Base-by-base conservation (phyloP, 1,140 invertebrate species). In the Lasioglossum albipes region DNA sequence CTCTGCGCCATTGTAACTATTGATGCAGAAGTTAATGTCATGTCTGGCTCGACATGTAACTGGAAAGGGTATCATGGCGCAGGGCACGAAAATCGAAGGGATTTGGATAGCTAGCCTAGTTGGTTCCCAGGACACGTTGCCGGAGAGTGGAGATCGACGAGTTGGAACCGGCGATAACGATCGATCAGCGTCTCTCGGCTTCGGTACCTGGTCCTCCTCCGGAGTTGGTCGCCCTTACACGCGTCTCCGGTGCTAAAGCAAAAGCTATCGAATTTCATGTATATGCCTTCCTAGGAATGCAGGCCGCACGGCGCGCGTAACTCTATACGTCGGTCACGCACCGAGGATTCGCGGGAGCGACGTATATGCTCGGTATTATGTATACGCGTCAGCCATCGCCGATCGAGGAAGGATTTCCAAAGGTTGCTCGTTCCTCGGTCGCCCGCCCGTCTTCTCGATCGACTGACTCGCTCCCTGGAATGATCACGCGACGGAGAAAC, bases 211-310 rank as follows among this genome's bases (percentile, higher is more conserved):
- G 74, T 67, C 49, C 68, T 75, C 59, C 62, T 45, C 67, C 36
- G 69, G 45, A n/a, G 69, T 52, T 49, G 42, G 52, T 82, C 77
- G 49, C 77, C 62, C 77, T 49, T 68, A 10, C n/a, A 52, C 41
- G 31, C 66, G 54, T 81, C 65, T 71, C 27, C 61, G 45, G 36
- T 64, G n/a, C 52, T 36, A 41, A 20, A 41, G 72, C 79, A 74
- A 87, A 87, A 88, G 83, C 66, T 89, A 90, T 91, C 88, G 90
- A 91, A 91, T 91, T 91, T 91, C 89, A 88, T 81, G 75, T 89
- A 64, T 84, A 83, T 87, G 84, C 82, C 71, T 61, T 66, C 77
- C 81, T 83, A 82, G 89, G 89, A 91, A 91, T 91, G 91, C 82
- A 64, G 74, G 69, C 82, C 84, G 84, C 69, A 80, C 72, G 86